These are phyloP conservation scores for Sitta carolinensis DNA, from an alignment of 2,797 vertebrate species.

Conservation along the genomic window DNA sequence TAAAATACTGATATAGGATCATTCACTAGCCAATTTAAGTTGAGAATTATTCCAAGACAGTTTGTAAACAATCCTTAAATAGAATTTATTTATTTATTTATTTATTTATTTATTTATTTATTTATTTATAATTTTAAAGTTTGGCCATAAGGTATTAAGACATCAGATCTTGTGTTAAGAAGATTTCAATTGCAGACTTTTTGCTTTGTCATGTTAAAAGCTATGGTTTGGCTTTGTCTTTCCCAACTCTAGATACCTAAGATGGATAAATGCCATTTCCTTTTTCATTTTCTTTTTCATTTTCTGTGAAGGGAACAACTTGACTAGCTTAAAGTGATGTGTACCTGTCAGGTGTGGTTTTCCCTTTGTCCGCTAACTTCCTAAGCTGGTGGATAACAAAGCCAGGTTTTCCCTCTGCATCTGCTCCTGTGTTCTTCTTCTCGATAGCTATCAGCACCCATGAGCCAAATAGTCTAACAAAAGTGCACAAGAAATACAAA, in stretches of 20 bases:
- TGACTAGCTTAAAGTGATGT: not conserved
- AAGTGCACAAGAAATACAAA: not conserved
- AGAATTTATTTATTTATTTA: not conserved
- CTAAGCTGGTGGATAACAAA: not conserved
- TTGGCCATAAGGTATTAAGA: not conserved
- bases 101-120: not conserved
- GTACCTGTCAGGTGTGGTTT: fast-evolving
- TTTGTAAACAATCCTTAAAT: not conserved
- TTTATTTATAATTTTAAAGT: not conserved
- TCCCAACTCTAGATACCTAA: not conserved
- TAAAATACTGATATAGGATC: not conserved
- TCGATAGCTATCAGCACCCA: fast-evolving
- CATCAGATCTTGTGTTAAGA: not conserved
- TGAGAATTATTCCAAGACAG: not conserved
- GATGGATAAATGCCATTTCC: not conserved
- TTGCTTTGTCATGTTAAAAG: not conserved
- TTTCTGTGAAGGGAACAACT: not conserved
- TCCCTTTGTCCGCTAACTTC: not conserved
- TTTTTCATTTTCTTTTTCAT: not conserved
- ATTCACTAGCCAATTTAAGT: not conserved
- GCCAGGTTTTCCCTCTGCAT: not conserved
- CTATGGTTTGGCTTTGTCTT: not conserved
- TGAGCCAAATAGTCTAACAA: not conserved
- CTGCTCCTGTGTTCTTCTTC: not conserved
- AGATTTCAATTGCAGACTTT: not conserved